Evolutionary conservation across 2,113 vertebrate genomes (phyloP), one percentile per base, ranked within the genome.

Genomic region (Xenopus borealis): DNA sequence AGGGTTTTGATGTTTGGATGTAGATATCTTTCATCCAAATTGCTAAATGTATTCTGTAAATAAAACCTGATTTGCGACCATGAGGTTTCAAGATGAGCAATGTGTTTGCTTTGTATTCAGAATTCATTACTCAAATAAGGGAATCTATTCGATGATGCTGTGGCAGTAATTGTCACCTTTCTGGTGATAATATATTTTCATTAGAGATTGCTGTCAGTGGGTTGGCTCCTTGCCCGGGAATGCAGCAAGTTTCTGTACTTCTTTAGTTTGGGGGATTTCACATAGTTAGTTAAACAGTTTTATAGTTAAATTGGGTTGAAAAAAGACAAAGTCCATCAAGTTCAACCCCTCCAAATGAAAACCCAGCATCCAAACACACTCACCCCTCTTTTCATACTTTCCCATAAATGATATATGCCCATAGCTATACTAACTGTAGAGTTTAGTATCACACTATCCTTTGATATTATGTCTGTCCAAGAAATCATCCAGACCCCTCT

Each of bases 131-230:
- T 75, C 66, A 75, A 62, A 75, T 63, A 53, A 69, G 58, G 45
- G 73, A 69, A 69, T 69, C 17, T 12, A 69, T 75, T 66, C 46
- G 16, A 67, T 27, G 62, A 74, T 55, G 57, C 64, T 44, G 44
- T 20, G 66, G 73, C 65, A 75, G 72, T 75, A 75, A 69, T 75
- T 30, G 58, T 69, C 65, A 75, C 66, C 72, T 75, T 62, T 69
- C 46, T 62, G 50, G 50, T 57, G 65, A 52, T 68, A 58, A 67
- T 75, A 61, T 68, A 74, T 74, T 74, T 74, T 66, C 72, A 74
- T 74, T 74, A 74, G 40, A 66, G 40, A 66, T 74, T 59, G 57
- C 72, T 74, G 72, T 74, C 71, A 72, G 23, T 64, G 17, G 47
- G 18, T 13, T 72, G 71, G 71, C 71, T 52, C 8, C 17, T 52